Base-by-base conservation (phyloP, 2,797 vertebrate species). In the Gymnoscopelus braueri region DNA sequence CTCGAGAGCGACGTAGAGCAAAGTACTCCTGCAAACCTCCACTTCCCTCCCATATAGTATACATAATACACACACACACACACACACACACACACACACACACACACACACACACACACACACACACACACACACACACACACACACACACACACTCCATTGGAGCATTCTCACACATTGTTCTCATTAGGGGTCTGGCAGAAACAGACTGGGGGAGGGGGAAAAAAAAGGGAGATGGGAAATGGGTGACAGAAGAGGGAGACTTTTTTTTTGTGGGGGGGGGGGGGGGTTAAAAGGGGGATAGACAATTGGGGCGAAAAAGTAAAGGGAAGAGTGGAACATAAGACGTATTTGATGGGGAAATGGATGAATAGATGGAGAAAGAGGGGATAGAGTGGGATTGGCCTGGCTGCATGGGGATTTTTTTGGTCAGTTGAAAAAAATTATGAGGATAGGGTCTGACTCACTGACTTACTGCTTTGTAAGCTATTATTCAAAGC, bases 101-200 rank as follows among this genome's bases (percentile, higher is more conserved):
- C 65, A 50, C 52, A 56, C 63, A 65, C 57, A 61, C 63, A 67
- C 59, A 60, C 60, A 58, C 52, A 64, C 14, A 19, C 52, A 62
- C 67, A 32, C 13, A 39, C 56, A 70, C 53, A 54, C 35, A 70
- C 39, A 54, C 59, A 54, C 53, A 15, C n/a, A 58, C 12, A 13
- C 56, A 29, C 2, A 1, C 8, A 7, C 19, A 7, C 60, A 35
- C 50, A 5, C 29, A 11, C 23, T 54, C 29, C 60, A 7, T 62
- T 39, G 44, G 60, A 58, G 67, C 68, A n/a, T 70, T 73, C 58
- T 68, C 19, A 81, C 89, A 90, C 75, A 73, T 75, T 90, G 89
- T 87, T 92, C 87, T 84, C 79, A 87, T 92, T 91, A 89, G 70
- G 67, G 71, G 50, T 80, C 77, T 86, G 81, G 83, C 80, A 78